Evolutionary conservation across 37 sponge, comb jelly and placozoan genomes (phyloP).

Genomic region (Bolinopsis microptera): DNA sequence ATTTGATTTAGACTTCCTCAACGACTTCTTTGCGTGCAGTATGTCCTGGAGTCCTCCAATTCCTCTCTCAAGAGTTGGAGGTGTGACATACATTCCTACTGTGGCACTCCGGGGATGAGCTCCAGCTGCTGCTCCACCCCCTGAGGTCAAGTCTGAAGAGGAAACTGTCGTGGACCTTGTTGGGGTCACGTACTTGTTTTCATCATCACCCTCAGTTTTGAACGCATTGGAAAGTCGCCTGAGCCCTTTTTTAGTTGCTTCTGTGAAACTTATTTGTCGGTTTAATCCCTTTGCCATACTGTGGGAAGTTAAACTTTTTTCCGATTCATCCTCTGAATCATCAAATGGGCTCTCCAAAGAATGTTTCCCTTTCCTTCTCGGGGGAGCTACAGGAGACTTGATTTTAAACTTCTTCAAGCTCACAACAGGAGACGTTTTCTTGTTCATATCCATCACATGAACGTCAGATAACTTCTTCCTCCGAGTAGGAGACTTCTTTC

Average conservation of each 20-base stretch:
- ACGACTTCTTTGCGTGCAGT: neutral
- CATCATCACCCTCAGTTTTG: neutral
- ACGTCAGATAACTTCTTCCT: neutral
- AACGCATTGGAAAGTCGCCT: neutral
- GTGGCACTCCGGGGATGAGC: neutral
- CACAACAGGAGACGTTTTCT: neutral
- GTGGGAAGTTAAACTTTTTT: neutral
- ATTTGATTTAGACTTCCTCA: neutral
- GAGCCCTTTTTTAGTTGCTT: neutral
- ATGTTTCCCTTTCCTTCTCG: neutral
- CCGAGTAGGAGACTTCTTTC: neutral
- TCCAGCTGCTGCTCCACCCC: neutral
- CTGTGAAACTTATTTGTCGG: neutral
- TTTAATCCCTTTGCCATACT: neutral
- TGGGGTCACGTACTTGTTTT: neutral
- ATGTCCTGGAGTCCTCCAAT: neutral
- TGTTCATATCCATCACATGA: neutral
- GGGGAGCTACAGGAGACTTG: neutral
- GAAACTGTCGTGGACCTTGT: neutral
- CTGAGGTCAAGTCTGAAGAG: too few relatives aligned
- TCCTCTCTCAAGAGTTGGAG: neutral
- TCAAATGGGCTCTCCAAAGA: neutral
- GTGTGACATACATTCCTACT: neutral
- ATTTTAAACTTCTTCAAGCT: neutral
- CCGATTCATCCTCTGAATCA: neutral